Conservation (phyloP, 2,888 invertebrate genomes). For the Hetaerina titia region DNA sequence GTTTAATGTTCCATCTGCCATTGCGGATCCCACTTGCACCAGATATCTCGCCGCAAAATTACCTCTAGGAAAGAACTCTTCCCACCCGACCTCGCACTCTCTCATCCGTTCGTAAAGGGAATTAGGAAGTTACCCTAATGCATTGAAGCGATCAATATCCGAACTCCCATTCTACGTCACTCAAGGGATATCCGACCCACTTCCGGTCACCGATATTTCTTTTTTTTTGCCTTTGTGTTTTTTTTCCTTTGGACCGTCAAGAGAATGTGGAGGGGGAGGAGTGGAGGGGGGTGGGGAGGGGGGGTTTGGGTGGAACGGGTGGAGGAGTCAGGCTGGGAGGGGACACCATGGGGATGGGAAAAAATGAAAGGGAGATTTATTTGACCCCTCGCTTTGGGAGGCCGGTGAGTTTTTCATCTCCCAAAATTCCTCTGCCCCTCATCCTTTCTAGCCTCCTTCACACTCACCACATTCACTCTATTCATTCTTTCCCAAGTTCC, state of each 20-base stretch:
- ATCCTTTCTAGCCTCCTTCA: background rate
- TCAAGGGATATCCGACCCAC: conserved; percentile 39
- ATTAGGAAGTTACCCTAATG: conserved; percentile 39
- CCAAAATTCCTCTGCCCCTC: background rate
- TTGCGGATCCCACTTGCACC: background rate
- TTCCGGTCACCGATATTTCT: conserved; percentile 32
- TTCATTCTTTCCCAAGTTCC: background rate
- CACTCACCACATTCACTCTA: background rate
- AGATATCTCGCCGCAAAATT: background rate
- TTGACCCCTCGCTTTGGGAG: background rate
- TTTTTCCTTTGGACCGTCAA: conserved; percentile 1
- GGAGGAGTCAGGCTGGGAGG: background rate
- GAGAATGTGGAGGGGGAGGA: background rate
- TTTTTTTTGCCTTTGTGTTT: background rate
- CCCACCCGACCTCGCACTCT: background rate
- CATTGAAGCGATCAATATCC: conserved; percentile 39
- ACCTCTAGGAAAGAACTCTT: background rate
- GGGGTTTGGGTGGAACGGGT: background rate
- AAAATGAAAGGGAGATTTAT: conserved; percentile 39
- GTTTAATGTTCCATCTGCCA: background rate
- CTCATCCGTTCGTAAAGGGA: conserved; percentile 29
- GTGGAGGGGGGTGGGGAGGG: background rate
- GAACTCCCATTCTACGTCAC: conserved; percentile 39
- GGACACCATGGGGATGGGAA: background rate
- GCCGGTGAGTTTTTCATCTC: background rate